Evolutionary conservation across 1,140 invertebrate species (phyloP).

Genomic region (Vanessa tameamea): DNA sequence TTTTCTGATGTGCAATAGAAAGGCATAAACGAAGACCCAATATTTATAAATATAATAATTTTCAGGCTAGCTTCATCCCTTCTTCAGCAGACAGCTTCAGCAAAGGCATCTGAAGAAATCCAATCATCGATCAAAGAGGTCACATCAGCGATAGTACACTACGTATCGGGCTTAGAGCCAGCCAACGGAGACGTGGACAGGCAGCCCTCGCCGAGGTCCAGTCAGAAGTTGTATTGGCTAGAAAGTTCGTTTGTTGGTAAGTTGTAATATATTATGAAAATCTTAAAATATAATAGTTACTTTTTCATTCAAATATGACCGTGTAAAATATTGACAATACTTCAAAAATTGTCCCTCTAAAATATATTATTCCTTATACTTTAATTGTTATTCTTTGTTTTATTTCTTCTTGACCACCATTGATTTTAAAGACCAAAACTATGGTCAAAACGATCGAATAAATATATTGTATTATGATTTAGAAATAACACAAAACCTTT

Average conservation of each 20-base stretch:
- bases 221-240: constrained; percentile 88
- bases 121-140: constrained; percentile 95
- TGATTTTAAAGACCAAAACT: too few relatives aligned
- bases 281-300: too few relatives aligned
- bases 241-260: constrained; percentile 92
- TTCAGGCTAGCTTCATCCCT: constrained; percentile 85
- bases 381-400: too few relatives aligned
- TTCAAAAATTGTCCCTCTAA: too few relatives aligned
- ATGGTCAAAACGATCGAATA: too few relatives aligned
- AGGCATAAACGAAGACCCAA: too few relatives aligned
- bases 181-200: constrained; percentile 75
- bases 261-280: constrained; percentile 25
- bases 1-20: too few relatives aligned
- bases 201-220: constrained; percentile 74
- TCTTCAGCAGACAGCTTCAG: constrained; percentile 77
- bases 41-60: constrained; percentile 9
- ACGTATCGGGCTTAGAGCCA: constrained; percentile 89
- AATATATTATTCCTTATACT: too few relatives aligned
- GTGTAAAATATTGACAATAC: too few relatives aligned
- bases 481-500: neutral
- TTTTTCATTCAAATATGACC: too few relatives aligned
- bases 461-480: neutral
- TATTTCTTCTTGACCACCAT: too few relatives aligned
- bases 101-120: constrained; percentile 87
- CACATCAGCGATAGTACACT: constrained; percentile 95